Evolutionary conservation across 2,797 vertebrate species (phyloP).

Genomic region (Rachycentron canadum): DNA sequence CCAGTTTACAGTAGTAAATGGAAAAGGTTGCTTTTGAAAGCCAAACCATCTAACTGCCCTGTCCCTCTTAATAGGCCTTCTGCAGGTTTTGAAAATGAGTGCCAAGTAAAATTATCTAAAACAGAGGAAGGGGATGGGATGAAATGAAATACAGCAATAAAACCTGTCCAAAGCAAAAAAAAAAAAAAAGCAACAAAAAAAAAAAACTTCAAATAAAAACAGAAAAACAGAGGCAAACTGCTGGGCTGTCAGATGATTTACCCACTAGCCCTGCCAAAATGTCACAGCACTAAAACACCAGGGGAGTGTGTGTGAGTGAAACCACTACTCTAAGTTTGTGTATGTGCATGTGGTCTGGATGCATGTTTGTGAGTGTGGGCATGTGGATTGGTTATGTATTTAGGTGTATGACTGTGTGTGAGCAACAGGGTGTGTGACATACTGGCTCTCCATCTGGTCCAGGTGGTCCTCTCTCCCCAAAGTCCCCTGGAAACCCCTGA

Average conservation of each 20-base stretch:
- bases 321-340: constrained; percentile 36
- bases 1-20: constrained; percentile 34
- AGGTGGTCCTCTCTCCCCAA: constrained; percentile 95
- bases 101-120: constrained; percentile 62
- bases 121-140: constrained; percentile 35
- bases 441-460: constrained; percentile 97
- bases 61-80: neutral
- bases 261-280: constrained; percentile 44
- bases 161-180: constrained; percentile 34
- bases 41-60: constrained; percentile 13
- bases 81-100: constrained; percentile 32
- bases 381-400: constrained; percentile 24
- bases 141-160: constrained; percentile 61
- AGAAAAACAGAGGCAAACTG: constrained; percentile 43
- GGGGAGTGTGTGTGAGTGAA: constrained; percentile 13
- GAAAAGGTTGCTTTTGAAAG: constrained; percentile 56
- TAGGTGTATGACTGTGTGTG: constrained; percentile 36
- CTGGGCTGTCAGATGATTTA: constrained; percentile 55
- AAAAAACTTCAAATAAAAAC: constrained; percentile 60
- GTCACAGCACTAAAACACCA: constrained; percentile 56
- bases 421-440: constrained; percentile 79
- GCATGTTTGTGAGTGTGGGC: constrained; percentile 24
- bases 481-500: constrained; percentile 97
- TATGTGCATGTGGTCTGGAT: constrained; percentile 1
- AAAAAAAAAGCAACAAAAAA: constrained; percentile 45